Conservation (phyloP, 2,113 vertebrate genomes). For the Odocoileus hemionus region DNA sequence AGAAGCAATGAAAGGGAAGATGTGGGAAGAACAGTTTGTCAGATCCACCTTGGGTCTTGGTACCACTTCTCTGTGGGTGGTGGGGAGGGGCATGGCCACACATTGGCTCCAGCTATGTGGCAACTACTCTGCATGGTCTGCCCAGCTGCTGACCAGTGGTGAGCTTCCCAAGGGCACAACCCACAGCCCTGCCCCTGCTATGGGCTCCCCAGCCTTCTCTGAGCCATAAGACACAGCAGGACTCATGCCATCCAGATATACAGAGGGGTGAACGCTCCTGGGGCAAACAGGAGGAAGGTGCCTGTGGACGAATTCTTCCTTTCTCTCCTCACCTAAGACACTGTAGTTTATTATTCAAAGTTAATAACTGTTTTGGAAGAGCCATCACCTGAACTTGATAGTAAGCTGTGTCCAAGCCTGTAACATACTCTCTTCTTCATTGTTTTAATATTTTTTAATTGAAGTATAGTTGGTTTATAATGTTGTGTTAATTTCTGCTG, state of each 20-base stretch:
- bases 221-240: background rate
- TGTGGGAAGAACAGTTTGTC: background rate
- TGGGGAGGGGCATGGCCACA: background rate
- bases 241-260: background rate
- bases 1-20: background rate
- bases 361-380: background rate
- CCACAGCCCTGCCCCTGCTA: background rate
- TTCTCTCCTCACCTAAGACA: background rate
- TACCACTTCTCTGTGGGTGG: background rate
- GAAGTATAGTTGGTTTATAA: background rate
- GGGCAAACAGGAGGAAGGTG: background rate
- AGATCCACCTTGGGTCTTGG: background rate
- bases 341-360: background rate
- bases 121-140: background rate
- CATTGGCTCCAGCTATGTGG: background rate
- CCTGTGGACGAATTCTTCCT: background rate
- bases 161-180: background rate
- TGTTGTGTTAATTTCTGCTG: background rate
- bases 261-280: background rate
- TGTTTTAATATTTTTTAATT: background rate
- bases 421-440: background rate
- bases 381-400: background rate
- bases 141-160: background rate
- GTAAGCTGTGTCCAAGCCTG: background rate
- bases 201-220: background rate